phyloP scores from a whole-genome alignment of 2,888 invertebrate genomes.

The Oscheius sp. region DNA sequence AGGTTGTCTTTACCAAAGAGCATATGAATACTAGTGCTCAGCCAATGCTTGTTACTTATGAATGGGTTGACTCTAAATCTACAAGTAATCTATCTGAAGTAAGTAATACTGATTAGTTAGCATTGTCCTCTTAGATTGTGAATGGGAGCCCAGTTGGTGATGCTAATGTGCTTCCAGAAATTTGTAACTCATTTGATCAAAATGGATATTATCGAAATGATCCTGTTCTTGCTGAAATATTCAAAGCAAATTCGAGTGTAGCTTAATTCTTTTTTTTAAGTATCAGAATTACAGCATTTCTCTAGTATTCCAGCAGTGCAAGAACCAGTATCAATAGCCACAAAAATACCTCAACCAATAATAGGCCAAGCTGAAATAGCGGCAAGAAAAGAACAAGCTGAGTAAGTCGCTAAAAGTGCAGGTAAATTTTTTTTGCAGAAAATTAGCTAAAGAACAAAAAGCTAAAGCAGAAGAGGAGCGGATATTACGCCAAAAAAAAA shows the following conservation, averaged over 20 bases:
- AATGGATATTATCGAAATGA: conserved; percentile 42
- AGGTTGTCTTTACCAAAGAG: conserved; percentile 12
- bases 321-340: neutral
- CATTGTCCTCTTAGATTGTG: conserved; percentile 27
- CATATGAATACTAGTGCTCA: conserved; percentile 12
- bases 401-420: no score
- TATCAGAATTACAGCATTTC: neutral
- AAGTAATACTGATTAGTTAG: neutral
- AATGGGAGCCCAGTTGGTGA: conserved; percentile 30
- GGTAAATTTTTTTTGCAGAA: neutral
- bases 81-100: conserved; percentile 37
- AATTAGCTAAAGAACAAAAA: neutral
- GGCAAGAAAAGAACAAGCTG: no score
- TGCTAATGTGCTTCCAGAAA: conserved; percentile 27
- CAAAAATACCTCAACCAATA: no score
- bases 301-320: no score
- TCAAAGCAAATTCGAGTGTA: neutral
- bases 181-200: conserved; percentile 49
- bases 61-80: conserved; percentile 42
- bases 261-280: neutral
- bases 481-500: neutral
- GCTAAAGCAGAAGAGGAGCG: neutral
- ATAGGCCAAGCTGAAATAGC: no score
- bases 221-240: conserved; percentile 34
- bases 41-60: conserved; percentile 20